A percentile compares a stretch with the other conserved stretches of the same genome.
Conservation (phyloP, 2,113 vertebrate genomes). For the Carlito syrichta region DNA sequence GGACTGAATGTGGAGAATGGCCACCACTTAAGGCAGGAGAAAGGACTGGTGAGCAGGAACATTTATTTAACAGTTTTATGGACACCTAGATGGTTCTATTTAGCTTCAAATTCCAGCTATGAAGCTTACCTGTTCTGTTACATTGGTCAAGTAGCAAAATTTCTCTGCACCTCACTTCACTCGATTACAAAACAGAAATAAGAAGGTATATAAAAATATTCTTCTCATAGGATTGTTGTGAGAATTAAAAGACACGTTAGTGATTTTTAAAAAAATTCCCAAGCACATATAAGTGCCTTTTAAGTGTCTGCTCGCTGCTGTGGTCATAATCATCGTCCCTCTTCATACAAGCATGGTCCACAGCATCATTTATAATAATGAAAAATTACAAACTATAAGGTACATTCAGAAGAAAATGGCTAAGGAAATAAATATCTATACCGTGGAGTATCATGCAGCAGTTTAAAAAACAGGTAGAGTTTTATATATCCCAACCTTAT, state of each 20-base stretch:
- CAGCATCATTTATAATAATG: too few relatives aligned
- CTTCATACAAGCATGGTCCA: not conserved
- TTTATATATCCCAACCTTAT: too few relatives aligned
- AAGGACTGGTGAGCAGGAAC: not conserved
- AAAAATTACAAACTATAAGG: not conserved
- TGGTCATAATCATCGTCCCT: accelerated
- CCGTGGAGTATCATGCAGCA: not conserved
- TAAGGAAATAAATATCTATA: not conserved
- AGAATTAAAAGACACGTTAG: too few relatives aligned
- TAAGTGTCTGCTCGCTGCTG: not conserved
- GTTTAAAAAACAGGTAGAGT: not conserved
- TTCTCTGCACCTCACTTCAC: not conserved
- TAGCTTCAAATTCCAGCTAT: not conserved
- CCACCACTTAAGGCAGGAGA: not conserved
- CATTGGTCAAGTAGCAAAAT: not conserved
- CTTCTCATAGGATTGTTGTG: not conserved
- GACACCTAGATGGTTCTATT: not conserved
- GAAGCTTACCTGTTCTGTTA: not conserved
- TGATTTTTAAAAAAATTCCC: too few relatives aligned
- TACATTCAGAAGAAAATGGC: not conserved
- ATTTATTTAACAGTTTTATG: not conserved
- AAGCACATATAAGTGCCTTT: not conserved
- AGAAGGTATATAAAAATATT: not conserved
- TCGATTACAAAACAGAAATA: not conserved
- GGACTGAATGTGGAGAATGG: not conserved